These are phyloP conservation scores for Rotaria magnacalcarata DNA, from an alignment of 2,888 invertebrate genomes.

Conservation along the genomic window DNA sequence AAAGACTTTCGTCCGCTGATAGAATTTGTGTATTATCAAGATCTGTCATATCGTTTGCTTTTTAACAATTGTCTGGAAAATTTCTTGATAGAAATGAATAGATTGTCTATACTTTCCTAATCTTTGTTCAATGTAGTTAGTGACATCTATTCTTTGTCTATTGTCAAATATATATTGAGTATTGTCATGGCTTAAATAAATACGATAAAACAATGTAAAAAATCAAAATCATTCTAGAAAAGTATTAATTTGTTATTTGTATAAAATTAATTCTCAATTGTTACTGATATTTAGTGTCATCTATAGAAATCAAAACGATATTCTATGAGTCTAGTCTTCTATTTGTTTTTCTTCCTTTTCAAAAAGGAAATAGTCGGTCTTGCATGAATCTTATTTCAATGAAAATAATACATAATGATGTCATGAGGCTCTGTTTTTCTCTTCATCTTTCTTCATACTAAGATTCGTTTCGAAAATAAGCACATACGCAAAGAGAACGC, in stretches of 20 bases:
- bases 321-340: background rate
- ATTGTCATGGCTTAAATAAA: background rate
- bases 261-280: background rate
- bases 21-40: conserved; percentile 3
- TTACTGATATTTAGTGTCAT: background rate
- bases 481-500: too few relatives aligned
- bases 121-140: background rate
- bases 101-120: background rate
- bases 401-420: background rate
- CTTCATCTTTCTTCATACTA: too few relatives aligned
- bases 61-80: too few relatives aligned
- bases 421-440: background rate
- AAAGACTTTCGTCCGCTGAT: background rate
- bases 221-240: background rate
- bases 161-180: background rate
- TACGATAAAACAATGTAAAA: background rate
- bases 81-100: background rate
- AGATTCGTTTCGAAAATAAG: too few relatives aligned
- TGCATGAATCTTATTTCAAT: background rate
- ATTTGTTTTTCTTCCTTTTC: background rate
- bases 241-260: background rate
- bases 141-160: conserved; percentile 11
- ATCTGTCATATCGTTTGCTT: background rate
- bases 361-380: background rate
- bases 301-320: background rate